Percentiles rank a stretch among this genome's conserved stretches.
These are phyloP conservation scores for Drosophila neocordata DNA, from an alignment of 1,140 invertebrate genomes.

Conservation along the genomic window DNA sequence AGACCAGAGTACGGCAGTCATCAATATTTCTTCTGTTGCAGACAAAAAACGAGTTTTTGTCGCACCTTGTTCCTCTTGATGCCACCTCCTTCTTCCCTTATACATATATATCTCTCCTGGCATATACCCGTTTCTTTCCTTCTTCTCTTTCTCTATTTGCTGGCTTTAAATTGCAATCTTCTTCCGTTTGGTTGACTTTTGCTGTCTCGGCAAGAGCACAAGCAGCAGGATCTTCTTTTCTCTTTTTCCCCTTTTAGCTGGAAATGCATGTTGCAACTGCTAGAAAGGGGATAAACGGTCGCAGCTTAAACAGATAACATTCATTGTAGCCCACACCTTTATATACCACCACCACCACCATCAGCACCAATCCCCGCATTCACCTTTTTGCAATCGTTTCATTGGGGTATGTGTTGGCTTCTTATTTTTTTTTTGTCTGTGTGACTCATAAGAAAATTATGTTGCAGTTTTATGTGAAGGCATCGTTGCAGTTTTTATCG, in stretches of 20 bases:
- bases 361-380: neutral
- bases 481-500: slow-evolving; percentile 67
- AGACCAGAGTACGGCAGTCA: neutral
- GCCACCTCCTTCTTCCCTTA: neutral
- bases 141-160: slow-evolving; percentile 4
- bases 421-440: slow-evolving; percentile 53
- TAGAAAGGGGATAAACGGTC: slow-evolving; percentile 53
- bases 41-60: slow-evolving; percentile 17
- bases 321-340: slow-evolving; percentile 63
- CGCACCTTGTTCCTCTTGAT: neutral
- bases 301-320: slow-evolving; percentile 79
- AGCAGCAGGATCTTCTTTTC: slow-evolving; percentile 30
- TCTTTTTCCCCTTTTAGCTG: neutral
- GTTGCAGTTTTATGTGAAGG: slow-evolving; percentile 71
- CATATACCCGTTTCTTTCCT: neutral
- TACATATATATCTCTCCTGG: neutral
- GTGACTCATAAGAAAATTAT: slow-evolving; percentile 80
- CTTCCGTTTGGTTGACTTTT: slow-evolving; percentile 78
- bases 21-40: slow-evolving; percentile 9
- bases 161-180: slow-evolving; percentile 75
- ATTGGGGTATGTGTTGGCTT: slow-evolving; percentile 25
- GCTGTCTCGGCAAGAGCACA: slow-evolving; percentile 47
- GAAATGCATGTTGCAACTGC: neutral
- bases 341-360: slow-evolving; percentile 5
- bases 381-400: slow-evolving; percentile 32